These are phyloP conservation scores for Sericinus montela DNA, from an alignment of 2,888 invertebrate genomes.

Conservation along the genomic window DNA sequence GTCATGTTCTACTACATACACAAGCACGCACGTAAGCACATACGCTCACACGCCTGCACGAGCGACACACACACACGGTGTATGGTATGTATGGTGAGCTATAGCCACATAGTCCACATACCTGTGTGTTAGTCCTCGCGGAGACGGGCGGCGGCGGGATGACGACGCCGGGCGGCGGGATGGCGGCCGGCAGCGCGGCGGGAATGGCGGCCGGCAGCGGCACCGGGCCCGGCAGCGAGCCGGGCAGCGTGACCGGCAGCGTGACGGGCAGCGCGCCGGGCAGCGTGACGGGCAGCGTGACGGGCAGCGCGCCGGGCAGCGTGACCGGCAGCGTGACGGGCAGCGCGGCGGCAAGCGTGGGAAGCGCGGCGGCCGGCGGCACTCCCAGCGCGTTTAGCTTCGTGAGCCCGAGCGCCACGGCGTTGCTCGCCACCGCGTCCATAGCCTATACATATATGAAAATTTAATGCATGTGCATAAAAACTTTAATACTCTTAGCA, in stretches of 20 bases:
- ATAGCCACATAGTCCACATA: slow-evolving; percentile 45
- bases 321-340: slow-evolving; percentile 51
- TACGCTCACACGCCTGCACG: no score
- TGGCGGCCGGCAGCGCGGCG: slow-evolving; percentile 78
- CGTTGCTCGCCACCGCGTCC: slow-evolving; percentile 95
- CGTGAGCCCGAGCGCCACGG: slow-evolving; percentile 83
- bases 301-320: slow-evolving; percentile 38
- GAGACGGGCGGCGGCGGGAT: slow-evolving; percentile 81
- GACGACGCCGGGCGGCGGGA: slow-evolving; percentile 54
- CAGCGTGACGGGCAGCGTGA: slow-evolving; percentile 19
- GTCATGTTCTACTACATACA: no score
- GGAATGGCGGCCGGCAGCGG: slow-evolving; percentile 72
- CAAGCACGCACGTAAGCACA: no score
- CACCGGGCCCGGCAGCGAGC: slow-evolving; percentile 28
- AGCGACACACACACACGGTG: no score
- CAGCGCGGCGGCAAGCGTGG: slow-evolving; percentile 47
- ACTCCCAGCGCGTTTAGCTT: slow-evolving; percentile 57
- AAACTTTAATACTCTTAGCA: no score
- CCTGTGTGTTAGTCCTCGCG: slow-evolving; percentile 81
- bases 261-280: slow-evolving; percentile 71
- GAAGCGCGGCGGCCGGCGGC: slow-evolving; percentile 47
- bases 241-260: slow-evolving; percentile 29
- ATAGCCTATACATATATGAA: slow-evolving; percentile 85
- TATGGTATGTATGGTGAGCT: no score
- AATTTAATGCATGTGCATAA: no score